phyloP scores from a whole-genome alignment of 2,888 invertebrate genomes.

The Volucella inanis region DNA sequence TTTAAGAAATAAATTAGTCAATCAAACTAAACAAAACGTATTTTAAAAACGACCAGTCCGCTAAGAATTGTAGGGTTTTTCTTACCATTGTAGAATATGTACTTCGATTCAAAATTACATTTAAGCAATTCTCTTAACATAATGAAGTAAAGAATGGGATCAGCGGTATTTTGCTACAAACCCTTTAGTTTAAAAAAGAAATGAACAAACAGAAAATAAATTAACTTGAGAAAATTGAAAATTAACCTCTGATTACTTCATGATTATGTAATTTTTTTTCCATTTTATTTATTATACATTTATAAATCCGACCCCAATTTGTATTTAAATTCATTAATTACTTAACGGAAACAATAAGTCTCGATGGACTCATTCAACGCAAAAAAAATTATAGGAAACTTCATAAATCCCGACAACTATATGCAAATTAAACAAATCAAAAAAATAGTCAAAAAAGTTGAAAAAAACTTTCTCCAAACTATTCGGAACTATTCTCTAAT shows the following conservation, averaged over 20 bases:
- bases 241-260: neutral
- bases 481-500: slow-evolving; percentile 25
- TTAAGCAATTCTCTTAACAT: too few relatives aligned
- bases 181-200: too few relatives aligned
- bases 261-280: neutral
- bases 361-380: neutral
- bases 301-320: neutral
- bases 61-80: too few relatives aligned
- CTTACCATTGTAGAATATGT: too few relatives aligned
- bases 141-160: too few relatives aligned
- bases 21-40: too few relatives aligned
- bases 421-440: neutral
- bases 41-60: too few relatives aligned
- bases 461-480: neutral
- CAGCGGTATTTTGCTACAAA: too few relatives aligned
- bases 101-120: too few relatives aligned
- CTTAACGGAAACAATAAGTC: neutral
- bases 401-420: neutral
- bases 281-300: neutral
- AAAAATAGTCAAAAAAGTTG: neutral
- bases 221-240: too few relatives aligned
- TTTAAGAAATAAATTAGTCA: too few relatives aligned
- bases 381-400: neutral
- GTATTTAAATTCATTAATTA: slow-evolving; percentile 5
- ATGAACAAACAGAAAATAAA: too few relatives aligned